Base-by-base conservation (phyloP, 2,113 vertebrate genomes). In the Corythoichthys haematopterus region DNA sequence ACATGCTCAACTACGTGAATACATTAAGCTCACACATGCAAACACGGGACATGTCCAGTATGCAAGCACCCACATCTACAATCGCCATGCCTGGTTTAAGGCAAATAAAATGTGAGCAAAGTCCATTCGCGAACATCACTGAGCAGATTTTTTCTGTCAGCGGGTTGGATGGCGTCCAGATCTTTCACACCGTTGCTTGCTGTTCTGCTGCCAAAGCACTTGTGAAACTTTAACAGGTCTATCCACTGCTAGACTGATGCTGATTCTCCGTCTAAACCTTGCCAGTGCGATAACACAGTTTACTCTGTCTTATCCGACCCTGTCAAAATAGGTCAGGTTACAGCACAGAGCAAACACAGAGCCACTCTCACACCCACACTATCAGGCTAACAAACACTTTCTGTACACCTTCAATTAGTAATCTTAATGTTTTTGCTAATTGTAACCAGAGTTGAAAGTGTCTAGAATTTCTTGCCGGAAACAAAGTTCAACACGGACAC, bases 151-250 rank as follows among this genome's bases (percentile, higher is more conserved):
- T 59, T 64, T 65, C 68, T 61, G 52, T 48, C 45, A 63, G 57
- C 0, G 15, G 52, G 52, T 69, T 85, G 82, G 79, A 75, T 66
- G 33, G 14, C 0, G 1, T 72, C 80, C 85, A 88, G 68, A 74
- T 78, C 76, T 70, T 79, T 86, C 74, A 76, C 73, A 77, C 69
- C 75, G 63, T 72, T 38, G 58, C 51, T 60, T 3, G 48, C 52
- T 69, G 75, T 71, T 78, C 46, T 58, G 68, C 68, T 76, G 80
- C 75, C 76, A 82, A 65, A 80, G 78, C 70, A 66, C 74, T 78
- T 79, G 87, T 88, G 83, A 90, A 90, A 89, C 76, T 87, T 91
- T 87, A 91, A 91, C 91, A 84, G 86, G 85, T 87, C 78, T 84
- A 72, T 89, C 90, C 84, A 80, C 65, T 76, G 74, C 64, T 85